These are phyloP conservation scores for Neodiprion fabricii DNA, from an alignment of 1,140 invertebrate genomes.

Conservation along the genomic window DNA sequence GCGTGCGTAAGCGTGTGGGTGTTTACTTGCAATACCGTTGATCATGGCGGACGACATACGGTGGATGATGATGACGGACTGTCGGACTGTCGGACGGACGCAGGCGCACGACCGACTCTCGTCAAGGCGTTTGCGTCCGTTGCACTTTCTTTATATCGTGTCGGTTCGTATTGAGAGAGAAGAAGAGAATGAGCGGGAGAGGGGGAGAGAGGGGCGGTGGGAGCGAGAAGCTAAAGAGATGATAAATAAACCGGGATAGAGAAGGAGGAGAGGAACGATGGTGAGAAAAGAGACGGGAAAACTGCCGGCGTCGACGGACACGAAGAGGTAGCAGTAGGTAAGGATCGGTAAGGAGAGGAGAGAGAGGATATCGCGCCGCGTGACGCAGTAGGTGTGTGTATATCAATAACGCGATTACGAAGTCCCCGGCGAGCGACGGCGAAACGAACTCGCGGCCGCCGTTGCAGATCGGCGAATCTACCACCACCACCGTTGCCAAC, in stretches of 20 bases:
- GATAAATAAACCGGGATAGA: neutral
- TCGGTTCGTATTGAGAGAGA: neutral
- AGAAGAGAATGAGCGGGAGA: neutral
- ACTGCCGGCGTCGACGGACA: too few species aligned
- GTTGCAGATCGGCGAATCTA: too few species aligned
- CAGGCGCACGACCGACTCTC: neutral
- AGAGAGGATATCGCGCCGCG: neutral
- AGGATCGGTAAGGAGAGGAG: neutral
- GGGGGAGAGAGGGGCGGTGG: neutral
- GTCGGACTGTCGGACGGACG: conserved; percentile 3
- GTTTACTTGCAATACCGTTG: neutral
- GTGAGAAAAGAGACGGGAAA: neutral
- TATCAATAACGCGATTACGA: conserved; percentile 6
- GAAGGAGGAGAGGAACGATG: neutral
- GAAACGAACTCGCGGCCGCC: too few species aligned
- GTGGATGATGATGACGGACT: neutral
- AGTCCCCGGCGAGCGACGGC: too few species aligned
- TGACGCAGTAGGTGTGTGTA: conserved; percentile 6
- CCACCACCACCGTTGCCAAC: too few species aligned
- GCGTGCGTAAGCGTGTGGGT: neutral
- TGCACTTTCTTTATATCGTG: conserved; percentile 20
- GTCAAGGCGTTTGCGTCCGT: conserved; percentile 16
- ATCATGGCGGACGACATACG: neutral
- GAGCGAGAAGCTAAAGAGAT: neutral
- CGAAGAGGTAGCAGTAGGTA: too few species aligned